phyloP scores from a whole-genome alignment of 2,113 vertebrate genomes.

The Epinephelus cyanopodus region DNA sequence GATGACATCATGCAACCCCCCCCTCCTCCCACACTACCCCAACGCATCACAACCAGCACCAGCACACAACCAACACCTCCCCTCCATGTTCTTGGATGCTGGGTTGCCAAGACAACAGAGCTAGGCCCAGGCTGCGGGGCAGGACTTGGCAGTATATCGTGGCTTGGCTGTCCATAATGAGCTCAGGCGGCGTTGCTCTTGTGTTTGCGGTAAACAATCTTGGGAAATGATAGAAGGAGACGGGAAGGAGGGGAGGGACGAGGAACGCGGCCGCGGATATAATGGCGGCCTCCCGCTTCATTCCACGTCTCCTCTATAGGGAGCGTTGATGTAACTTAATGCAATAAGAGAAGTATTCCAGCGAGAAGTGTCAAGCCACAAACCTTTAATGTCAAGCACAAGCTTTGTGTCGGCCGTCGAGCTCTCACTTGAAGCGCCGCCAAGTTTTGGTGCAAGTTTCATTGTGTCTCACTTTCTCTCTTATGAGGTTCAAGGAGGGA shows the following conservation, averaged over 20 bases:
- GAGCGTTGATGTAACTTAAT: conserved; percentile 26
- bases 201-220: conserved; percentile 82
- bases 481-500: conserved; percentile 28
- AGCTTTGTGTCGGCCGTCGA: conserved; percentile 11
- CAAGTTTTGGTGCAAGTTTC: conserved; percentile 50
- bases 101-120: conserved; percentile 87
- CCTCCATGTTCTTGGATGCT: conserved; percentile 83
- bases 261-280: conserved; percentile 25
- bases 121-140: conserved; percentile 80
- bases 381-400: conserved; percentile 48
- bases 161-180: conserved; percentile 82
- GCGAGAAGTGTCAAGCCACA: conserved; percentile 47
- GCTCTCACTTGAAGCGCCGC: conserved; percentile 40
- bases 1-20: conserved; percentile 86
- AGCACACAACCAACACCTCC: conserved; percentile 39
- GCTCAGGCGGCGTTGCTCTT: conserved; percentile 70
- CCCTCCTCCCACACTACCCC: conserved; percentile 21
- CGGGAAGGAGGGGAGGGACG: conserved; percentile 32
- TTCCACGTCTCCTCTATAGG: conserved; percentile 6
- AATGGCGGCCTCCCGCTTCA: conserved; percentile 30
- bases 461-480: conserved; percentile 51
- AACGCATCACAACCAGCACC: conserved; percentile 47
- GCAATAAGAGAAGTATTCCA: conserved; percentile 26
- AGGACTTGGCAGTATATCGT: conserved; percentile 81
- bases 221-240: conserved; percentile 76